A percentile compares a stretch with the other conserved stretches of the same genome.
Conservation (phyloP, 2,797 vertebrate species). For the Periophthalmus magnuspinnatus region DNA sequence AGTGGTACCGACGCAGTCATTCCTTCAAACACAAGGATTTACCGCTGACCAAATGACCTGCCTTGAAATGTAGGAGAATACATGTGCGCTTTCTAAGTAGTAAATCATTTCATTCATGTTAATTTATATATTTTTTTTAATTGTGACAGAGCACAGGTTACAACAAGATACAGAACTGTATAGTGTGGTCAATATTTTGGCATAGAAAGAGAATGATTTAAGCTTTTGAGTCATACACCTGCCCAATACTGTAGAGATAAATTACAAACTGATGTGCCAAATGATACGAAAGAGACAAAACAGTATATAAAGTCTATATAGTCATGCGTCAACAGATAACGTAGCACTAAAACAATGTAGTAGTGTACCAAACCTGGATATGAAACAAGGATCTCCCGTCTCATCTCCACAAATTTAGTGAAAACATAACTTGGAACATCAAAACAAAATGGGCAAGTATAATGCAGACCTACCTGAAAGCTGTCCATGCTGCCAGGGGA, state of each 20-base stretch:
- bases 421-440: neutral
- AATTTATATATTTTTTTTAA: neutral
- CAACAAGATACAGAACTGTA: neutral
- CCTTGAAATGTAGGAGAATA: neutral
- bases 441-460: neutral
- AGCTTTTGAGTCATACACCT: too few relatives aligned
- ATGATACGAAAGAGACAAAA: too few relatives aligned
- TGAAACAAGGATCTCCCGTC: neutral
- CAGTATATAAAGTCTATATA: too few relatives aligned
- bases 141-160: neutral
- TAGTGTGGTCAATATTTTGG: neutral
- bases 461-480: conserved; percentile 81
- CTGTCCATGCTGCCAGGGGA: conserved; percentile 91
- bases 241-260: too few relatives aligned
- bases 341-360: too few relatives aligned
- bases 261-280: too few relatives aligned
- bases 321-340: too few relatives aligned
- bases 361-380: neutral
- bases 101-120: neutral
- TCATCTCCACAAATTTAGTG: neutral
- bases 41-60: neutral
- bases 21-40: neutral
- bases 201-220: too few relatives aligned
- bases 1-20: conserved; percentile 28
- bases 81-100: neutral